Evolutionary conservation across 1,140 invertebrate genomes (phyloP).

Genomic region (Drosophila obscura): DNA sequence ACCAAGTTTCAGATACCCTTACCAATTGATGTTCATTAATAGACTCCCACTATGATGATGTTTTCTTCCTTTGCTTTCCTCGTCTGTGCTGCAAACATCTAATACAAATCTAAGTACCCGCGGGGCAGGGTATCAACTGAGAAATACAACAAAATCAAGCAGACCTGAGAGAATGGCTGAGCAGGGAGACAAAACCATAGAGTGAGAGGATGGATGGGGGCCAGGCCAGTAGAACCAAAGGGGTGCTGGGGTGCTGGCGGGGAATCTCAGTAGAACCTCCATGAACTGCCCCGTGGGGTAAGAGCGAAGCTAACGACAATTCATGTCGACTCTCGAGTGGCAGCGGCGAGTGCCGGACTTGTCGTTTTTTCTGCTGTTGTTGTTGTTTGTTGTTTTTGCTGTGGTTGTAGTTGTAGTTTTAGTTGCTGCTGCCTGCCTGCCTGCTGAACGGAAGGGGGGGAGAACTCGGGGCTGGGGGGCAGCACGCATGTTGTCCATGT

Average conservation of each 20-base stretch:
- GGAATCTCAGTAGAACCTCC: slow-evolving; percentile 9
- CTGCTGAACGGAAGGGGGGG: slow-evolving; percentile 20
- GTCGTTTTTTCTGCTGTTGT: slow-evolving; percentile 14
- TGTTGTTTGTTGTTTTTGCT: slow-evolving; percentile 3
- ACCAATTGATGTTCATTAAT: too few relatives aligned
- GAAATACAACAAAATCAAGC: too few relatives aligned
- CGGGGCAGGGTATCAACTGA: too few relatives aligned
- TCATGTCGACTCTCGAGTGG: slow-evolving; percentile 69
- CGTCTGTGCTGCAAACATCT: slow-evolving; percentile 40
- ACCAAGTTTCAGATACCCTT: too few relatives aligned
- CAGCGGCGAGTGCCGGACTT: slow-evolving; percentile 45
- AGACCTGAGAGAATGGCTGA: slow-evolving; percentile 19
- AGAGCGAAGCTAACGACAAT: slow-evolving; percentile 65
- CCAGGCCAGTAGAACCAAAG: not conserved
- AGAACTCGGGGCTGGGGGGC: slow-evolving; percentile 16
- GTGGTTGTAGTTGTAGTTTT: slow-evolving; percentile 10
- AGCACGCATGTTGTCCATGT: slow-evolving; percentile 83
- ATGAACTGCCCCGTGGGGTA: slow-evolving; percentile 51
- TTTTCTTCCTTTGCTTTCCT: too few relatives aligned
- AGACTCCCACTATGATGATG: too few relatives aligned
- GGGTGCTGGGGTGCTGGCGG: slow-evolving; percentile 7
- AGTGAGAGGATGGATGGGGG: not conserved
- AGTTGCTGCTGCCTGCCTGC: not conserved
- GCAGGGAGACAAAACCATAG: not conserved
- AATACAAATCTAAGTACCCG: too few relatives aligned